phyloP scores from a whole-genome alignment of 2,888 invertebrate species.

The Adela reaumurella region DNA sequence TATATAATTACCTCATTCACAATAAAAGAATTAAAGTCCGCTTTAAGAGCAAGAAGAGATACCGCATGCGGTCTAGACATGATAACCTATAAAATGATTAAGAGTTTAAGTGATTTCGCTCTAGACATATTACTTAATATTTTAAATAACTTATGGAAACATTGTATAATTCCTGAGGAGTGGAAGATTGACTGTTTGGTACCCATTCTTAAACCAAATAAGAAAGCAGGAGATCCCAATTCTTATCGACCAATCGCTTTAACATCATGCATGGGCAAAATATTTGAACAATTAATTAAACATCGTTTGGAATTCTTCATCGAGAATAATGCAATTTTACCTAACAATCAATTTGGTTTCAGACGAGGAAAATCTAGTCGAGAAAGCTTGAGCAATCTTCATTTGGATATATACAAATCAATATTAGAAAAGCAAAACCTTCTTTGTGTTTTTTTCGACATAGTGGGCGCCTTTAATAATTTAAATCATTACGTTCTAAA shows the following conservation, averaged over 20 bases:
- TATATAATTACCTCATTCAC: not conserved
- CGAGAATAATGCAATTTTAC: conserved; percentile 7
- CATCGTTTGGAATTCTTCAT: conserved; percentile 5
- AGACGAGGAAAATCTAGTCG: conserved; percentile 1
- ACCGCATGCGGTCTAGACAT: not conserved
- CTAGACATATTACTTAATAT: not conserved
- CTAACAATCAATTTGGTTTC: conserved; percentile 9
- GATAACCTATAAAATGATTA: not conserved
- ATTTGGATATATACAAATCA: not conserved
- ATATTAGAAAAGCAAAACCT: not conserved
- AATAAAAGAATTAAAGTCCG: not conserved
- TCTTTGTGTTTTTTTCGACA: conserved; percentile 5
- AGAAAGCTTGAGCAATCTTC: conserved; percentile 1
- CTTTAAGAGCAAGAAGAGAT: not conserved
- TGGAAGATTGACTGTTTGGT: conserved; percentile 4
- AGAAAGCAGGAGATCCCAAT: conserved; percentile 1
- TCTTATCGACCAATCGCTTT: conserved; percentile 7
- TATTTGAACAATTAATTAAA: conserved; percentile 7
- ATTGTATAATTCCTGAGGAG: not conserved
- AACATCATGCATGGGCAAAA: conserved; percentile 6
- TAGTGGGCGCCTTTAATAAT: conserved; percentile 8
- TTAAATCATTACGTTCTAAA: conserved; percentile 6
- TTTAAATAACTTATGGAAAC: not conserved
- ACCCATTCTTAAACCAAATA: conserved; percentile 7
- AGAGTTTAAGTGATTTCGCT: not conserved